Base-by-base conservation (phyloP, 2,113 vertebrate species). In the Epinephelus lanceolatus region DNA sequence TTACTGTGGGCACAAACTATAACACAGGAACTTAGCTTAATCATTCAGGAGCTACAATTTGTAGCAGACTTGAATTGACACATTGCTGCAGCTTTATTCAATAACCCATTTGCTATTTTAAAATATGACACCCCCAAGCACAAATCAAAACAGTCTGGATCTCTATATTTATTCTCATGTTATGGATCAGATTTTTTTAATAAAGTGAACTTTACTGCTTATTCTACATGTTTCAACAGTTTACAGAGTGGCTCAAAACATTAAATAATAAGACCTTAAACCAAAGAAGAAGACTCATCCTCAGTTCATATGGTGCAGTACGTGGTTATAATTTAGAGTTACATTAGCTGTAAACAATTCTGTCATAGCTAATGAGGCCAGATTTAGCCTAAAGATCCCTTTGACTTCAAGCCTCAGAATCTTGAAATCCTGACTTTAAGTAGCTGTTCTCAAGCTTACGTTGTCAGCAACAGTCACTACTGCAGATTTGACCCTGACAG, bases 1-100 rank as follows among this genome's bases (percentile, higher is more conserved):
- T 88, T 83, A 83, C 80, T 76, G 71, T 66, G 42, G 47, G 62
- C 53, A 40, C 61, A 81, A 49, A 78, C 47, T 85, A 71, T 45
- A 81, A 62, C 66, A 71, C 70, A 53, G 49, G 62, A 2, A 45
- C 51, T 51, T 75, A 65, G 37, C 67, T 33, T 70, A 80, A 81
- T 79, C 65, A 75, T 30, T 80, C 56, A 45, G 56, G 80, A 57
- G 19, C 49, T 51, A 18, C 62, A 25, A 51, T 71, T 66, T 62
- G 42, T 18, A 23, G 53, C 42, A 69, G 55, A 76, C 59, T 61
- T 14, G 75, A 84, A 76, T 73, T 23, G 33, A 82, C 47, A 56
- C n/a, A 15, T 72, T 55, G n/a, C 60, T 23, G 42, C 8, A 47
- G 59, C 53, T 66, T 61, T 66, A 49, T 78, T 86, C 71, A 62